These are phyloP conservation scores for Ictalurus furcatus DNA, from an alignment of 2,113 vertebrate species.

Conservation along the genomic window DNA sequence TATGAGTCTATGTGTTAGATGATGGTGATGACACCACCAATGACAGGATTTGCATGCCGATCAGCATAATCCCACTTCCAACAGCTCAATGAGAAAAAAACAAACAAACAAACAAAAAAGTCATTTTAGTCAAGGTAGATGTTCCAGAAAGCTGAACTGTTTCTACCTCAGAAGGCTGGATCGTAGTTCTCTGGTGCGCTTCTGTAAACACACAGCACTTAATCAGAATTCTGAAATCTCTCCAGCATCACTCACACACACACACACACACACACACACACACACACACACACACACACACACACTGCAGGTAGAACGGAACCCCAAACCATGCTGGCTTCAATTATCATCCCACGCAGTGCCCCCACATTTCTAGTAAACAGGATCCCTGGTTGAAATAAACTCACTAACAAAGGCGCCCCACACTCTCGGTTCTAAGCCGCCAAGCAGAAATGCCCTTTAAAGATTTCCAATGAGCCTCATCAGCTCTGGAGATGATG, in stretches of 20 bases:
- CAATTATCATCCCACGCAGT: conserved; percentile 56
- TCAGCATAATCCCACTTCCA: conserved; percentile 51
- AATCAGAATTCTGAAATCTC: conserved; percentile 42
- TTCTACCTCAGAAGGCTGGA: not conserved
- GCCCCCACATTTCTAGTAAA: conserved; percentile 55
- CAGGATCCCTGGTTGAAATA: conserved; percentile 56
- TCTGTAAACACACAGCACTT: conserved; percentile 40
- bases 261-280: conserved; percentile 17
- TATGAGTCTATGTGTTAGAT: conserved; percentile 36
- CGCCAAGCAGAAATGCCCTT: conserved; percentile 20
- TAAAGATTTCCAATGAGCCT: conserved; percentile 47
- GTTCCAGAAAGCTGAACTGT: conserved; percentile 11
- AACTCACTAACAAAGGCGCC: conserved; percentile 62
- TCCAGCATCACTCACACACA: conserved; percentile 32
- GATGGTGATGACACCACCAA: conserved; percentile 51
- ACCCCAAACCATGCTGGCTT: conserved; percentile 46
- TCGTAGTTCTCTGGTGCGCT: not conserved
- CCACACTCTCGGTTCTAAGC: not conserved
- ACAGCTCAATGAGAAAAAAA: conserved; percentile 26
- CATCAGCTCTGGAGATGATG: conserved; percentile 53
- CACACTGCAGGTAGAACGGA: conserved; percentile 45
- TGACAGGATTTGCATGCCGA: conserved; percentile 52
- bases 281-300: conserved; percentile 19
- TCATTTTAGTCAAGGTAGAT: conserved; percentile 34
- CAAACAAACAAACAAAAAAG: not conserved